Evolutionary conservation across 2,113 vertebrate species (phyloP).

Genomic region (Seriola aureovittata): DNA sequence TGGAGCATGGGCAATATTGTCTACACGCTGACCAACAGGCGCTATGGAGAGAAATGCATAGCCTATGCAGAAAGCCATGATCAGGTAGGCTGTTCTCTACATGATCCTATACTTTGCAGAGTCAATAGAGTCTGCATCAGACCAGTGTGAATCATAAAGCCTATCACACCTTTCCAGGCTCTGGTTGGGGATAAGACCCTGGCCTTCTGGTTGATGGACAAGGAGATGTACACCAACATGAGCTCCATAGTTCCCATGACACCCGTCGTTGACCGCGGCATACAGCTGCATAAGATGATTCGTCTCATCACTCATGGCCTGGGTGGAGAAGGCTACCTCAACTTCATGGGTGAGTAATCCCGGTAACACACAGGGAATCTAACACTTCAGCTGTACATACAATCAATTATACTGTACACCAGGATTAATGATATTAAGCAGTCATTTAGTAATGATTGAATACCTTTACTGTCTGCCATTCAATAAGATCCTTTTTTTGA

Average conservation of each 20-base stretch:
- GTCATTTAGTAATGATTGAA: not conserved
- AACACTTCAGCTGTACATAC: not conserved
- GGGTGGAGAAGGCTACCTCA: slow-evolving; percentile 97
- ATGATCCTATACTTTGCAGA: not conserved
- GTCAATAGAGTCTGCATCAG: not conserved
- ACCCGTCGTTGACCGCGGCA: slow-evolving; percentile 93
- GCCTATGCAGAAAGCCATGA: slow-evolving; percentile 98
- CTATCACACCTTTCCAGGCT: slow-evolving; percentile 80
- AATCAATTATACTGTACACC: not conserved
- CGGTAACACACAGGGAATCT: not conserved
- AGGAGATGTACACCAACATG: slow-evolving; percentile 99
- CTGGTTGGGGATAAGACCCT: slow-evolving; percentile 97
- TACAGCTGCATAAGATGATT: slow-evolving; percentile 99
- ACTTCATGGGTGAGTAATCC: slow-evolving; percentile 94
- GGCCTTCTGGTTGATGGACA: slow-evolving; percentile 99
- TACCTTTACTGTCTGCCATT: not conserved
- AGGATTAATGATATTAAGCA: not conserved
- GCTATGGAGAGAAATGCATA: slow-evolving; percentile 93
- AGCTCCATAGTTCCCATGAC: slow-evolving; percentile 89
- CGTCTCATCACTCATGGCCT: slow-evolving; percentile 94
- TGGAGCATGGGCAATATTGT: slow-evolving; percentile 96
- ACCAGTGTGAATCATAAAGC: slow-evolving; percentile 10
- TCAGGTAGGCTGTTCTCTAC: slow-evolving; percentile 85
- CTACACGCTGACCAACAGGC: slow-evolving; percentile 92
- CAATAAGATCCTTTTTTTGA: not conserved